A percentile compares a stretch with the other conserved stretches of the same genome.
Conservation (phyloP, 2,113 vertebrate genomes). For the Excalfactoria chinensis region DNA sequence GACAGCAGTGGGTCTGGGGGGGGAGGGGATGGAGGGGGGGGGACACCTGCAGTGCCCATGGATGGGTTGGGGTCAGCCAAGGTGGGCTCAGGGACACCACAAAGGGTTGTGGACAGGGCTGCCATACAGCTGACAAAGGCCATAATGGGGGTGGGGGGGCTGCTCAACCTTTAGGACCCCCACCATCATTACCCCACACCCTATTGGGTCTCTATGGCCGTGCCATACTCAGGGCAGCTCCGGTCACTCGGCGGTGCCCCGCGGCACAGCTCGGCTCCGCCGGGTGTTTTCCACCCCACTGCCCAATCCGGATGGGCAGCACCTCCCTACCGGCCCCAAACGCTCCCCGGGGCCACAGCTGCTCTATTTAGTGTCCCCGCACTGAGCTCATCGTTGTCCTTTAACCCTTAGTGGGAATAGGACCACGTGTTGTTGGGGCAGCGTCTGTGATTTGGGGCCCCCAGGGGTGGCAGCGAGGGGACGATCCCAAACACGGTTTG, state of each 20-base stretch:
- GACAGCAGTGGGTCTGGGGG: too few species aligned
- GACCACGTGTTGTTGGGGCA: neutral
- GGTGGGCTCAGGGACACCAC: too few species aligned
- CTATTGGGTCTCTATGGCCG: accelerated
- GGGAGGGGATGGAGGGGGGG: accelerated
- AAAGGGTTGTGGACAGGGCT: neutral
- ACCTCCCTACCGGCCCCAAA: neutral
- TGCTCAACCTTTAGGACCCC: neutral
- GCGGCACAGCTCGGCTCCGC: neutral
- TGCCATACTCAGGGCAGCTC: accelerated
- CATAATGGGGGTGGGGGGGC: neutral
- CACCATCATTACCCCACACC: neutral
- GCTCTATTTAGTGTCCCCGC: constrained; percentile 33
- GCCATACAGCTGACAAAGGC: neutral
- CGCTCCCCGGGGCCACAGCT: neutral
- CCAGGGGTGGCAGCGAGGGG: neutral
- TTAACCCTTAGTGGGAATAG: neutral
- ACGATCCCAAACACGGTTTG: accelerated
- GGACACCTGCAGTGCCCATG: accelerated
- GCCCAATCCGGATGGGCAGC: neutral
- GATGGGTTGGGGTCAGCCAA: too few species aligned
- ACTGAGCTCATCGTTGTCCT: neutral
- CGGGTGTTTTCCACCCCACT: neutral
- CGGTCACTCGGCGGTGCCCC: neutral
- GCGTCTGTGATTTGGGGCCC: neutral